Evolutionary conservation across 2,888 invertebrate genomes (phyloP).

Genomic region (Alloscopus bannaensis): DNA sequence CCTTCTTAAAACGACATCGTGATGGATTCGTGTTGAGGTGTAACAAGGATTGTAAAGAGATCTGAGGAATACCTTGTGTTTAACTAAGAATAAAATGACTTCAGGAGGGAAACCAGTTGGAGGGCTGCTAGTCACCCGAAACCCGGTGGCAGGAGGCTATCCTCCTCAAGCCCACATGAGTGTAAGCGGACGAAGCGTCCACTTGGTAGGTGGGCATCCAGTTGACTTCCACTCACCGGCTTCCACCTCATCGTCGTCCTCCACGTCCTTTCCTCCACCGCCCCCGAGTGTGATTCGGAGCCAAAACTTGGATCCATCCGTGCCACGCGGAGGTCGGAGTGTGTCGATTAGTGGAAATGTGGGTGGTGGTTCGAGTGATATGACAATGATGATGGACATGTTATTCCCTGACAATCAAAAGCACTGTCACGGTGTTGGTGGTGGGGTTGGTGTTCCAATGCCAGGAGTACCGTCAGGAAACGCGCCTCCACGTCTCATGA

Average conservation of each 20-base stretch:
- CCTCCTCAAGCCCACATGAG: background rate
- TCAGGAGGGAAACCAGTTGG: slow-evolving; percentile 59
- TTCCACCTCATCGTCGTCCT: slow-evolving; percentile 7
- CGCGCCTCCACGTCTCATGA: slow-evolving; percentile 35
- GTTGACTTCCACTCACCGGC: slow-evolving; percentile 23
- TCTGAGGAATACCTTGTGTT: too few species aligned
- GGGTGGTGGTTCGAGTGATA: slow-evolving; percentile 42
- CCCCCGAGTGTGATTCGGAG: slow-evolving; percentile 59
- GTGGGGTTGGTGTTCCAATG: slow-evolving; percentile 19
- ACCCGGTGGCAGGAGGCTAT: background rate
- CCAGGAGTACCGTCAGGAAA: slow-evolving; percentile 8
- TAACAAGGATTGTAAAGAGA: too few species aligned
- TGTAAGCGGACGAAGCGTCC: background rate
- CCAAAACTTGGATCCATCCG: slow-evolving; percentile 42
- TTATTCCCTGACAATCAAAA: slow-evolving; percentile 50
- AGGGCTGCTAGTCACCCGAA: slow-evolving; percentile 40
- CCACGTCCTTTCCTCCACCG: slow-evolving; percentile 40
- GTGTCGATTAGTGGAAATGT: slow-evolving; percentile 52
- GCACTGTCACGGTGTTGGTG: background rate
- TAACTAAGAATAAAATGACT: slow-evolving; percentile 35
- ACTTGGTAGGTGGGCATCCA: background rate
- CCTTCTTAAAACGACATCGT: too few species aligned
- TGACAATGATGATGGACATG: slow-evolving; percentile 61
- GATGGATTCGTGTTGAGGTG: too few species aligned
- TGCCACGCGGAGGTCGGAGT: slow-evolving; percentile 47